Evolutionary conservation across 1,140 invertebrate genomes (phyloP).

Genomic region (Popillia japonica): DNA sequence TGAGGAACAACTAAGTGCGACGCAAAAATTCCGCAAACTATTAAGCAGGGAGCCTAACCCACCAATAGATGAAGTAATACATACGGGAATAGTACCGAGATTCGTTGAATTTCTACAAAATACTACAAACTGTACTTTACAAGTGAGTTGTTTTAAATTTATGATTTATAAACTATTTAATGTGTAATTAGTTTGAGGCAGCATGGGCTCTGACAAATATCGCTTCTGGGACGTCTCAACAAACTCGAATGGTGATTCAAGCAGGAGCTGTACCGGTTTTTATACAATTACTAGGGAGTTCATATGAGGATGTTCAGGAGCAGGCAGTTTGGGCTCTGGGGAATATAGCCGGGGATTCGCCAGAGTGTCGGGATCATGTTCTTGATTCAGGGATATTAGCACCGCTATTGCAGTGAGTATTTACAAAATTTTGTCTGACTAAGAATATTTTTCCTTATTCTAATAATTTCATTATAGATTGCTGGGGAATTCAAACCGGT

Average conservation of each 20-base stretch:
- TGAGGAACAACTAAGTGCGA: conserved; percentile 86
- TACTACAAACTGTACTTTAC: conserved; percentile 82
- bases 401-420: conserved; percentile 87
- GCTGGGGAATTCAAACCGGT: conserved; percentile 79
- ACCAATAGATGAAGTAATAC: conserved; percentile 98
- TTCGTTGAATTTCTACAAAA: conserved; percentile 95
- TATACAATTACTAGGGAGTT: conserved; percentile 79
- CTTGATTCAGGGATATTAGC: conserved; percentile 84
- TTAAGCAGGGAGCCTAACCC: conserved; percentile 96
- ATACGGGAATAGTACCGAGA: conserved; percentile 93
- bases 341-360: conserved; percentile 96
- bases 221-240: conserved; percentile 93
- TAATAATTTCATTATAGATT: conserved; percentile 66
- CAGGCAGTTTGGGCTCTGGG: conserved; percentile 96
- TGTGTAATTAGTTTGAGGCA: conserved; percentile 87
- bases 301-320: conserved; percentile 91
- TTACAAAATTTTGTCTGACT: too few relatives aligned
- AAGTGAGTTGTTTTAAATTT: conserved; percentile 66
- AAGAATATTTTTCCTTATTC: too few relatives aligned
- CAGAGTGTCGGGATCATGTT: conserved; percentile 91
- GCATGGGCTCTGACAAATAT: conserved; percentile 99
- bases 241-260: conserved; percentile 93
- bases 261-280: conserved; percentile 94
- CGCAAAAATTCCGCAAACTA: conserved; percentile 94
- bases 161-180: background rate